phyloP scores from a whole-genome alignment of 2,888 invertebrate genomes.

The Lepidonotus clava region DNA sequence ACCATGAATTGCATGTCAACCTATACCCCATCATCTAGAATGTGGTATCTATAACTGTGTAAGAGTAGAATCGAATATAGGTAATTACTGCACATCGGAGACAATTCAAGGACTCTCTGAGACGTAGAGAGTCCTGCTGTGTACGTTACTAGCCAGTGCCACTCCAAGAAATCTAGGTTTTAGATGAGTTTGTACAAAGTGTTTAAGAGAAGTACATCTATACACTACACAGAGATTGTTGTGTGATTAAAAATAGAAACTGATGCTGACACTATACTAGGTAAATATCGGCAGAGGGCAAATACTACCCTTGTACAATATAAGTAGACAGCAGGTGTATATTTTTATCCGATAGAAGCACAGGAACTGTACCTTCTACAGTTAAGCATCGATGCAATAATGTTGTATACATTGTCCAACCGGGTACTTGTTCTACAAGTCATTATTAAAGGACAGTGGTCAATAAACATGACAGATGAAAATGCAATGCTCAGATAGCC shows the following conservation, averaged over 20 bases:
- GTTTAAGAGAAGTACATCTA: not conserved
- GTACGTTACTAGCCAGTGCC: not conserved
- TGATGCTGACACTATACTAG: not conserved
- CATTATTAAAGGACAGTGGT: not conserved
- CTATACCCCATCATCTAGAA: not conserved
- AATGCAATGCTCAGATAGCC: conserved; percentile 53
- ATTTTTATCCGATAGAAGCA: conserved; percentile 50
- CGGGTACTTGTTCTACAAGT: conserved; percentile 9
- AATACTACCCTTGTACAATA: not conserved
- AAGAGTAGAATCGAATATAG: not conserved
- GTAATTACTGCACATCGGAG: no score
- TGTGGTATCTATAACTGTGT: not conserved
- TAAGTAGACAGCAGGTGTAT: conserved; percentile 38
- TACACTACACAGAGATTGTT: conserved; percentile 28
- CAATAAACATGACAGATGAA: conserved; percentile 19
- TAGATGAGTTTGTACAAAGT: conserved; percentile 26
- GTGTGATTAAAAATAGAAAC: not conserved
- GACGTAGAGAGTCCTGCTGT: not conserved
- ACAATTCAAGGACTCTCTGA: no score
- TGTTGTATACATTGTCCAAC: conserved; percentile 42
- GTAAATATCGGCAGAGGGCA: not conserved
- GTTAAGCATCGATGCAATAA: conserved; percentile 45
- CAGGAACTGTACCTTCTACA: not conserved
- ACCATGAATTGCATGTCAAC: not conserved
- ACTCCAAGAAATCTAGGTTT: not conserved